Percentiles rank a stretch among this genome's conserved stretches.
phyloP scores from a whole-genome alignment of 2,888 invertebrate species.

The Drosophila paramelanica region DNA sequence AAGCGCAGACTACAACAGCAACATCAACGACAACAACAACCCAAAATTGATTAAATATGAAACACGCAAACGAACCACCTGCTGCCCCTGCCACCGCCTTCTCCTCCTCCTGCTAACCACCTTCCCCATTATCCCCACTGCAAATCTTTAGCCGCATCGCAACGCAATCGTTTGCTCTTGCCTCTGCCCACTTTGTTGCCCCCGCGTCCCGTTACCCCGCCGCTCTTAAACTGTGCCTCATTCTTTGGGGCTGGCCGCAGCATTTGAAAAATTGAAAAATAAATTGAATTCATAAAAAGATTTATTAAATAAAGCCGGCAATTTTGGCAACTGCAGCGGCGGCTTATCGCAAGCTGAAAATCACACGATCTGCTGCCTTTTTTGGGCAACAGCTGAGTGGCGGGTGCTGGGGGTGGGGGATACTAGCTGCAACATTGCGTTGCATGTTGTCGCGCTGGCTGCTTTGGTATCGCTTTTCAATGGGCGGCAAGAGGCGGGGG shows the following conservation, averaged over 20 bases:
- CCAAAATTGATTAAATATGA: constrained; percentile 80
- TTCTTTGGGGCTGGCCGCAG: constrained; percentile 40
- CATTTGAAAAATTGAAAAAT: constrained; percentile 75
- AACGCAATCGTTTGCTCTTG: constrained; percentile 29
- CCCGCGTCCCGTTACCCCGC: not conserved
- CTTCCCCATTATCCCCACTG: not conserved
- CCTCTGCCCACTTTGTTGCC: constrained; percentile 1
- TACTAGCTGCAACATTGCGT: constrained; percentile 42
- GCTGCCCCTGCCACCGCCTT: constrained; percentile 17
- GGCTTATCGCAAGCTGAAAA: constrained; percentile 67
- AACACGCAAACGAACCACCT: constrained; percentile 74
- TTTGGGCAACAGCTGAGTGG: constrained; percentile 28
- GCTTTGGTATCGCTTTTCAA: constrained; percentile 49
- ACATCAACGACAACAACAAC: constrained; percentile 16
- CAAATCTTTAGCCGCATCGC: constrained; percentile 49
- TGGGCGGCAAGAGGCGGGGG: constrained; percentile 22
- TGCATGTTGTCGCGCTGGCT: constrained; percentile 46
- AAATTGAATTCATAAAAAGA: constrained; percentile 75
- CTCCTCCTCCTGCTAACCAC: constrained; percentile 2
- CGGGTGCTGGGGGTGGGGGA: constrained; percentile 8
- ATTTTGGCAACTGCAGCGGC: constrained; percentile 60
- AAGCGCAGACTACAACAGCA: constrained; percentile 22
- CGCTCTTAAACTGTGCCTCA: constrained; percentile 9
- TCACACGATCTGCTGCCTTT: constrained; percentile 58
- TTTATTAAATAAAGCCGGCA: constrained; percentile 72